phyloP scores from a whole-genome alignment of 2,888 invertebrate species.

The Scaptomyza parva region DNA sequence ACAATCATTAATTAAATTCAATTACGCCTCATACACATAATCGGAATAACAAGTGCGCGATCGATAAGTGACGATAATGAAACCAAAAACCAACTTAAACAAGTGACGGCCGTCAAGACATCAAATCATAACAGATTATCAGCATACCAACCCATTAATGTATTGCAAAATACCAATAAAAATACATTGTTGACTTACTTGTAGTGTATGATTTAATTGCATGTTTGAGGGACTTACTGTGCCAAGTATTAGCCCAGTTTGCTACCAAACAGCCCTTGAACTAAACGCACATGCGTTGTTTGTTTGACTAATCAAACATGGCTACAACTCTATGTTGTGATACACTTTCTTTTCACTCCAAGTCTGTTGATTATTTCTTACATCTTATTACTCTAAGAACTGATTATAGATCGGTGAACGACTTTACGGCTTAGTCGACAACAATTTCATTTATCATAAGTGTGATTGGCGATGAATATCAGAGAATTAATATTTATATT shows the following conservation, averaged over 20 bases:
- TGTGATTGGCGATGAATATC: not conserved
- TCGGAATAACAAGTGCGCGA: conserved; percentile 39
- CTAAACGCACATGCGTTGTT: conserved; percentile 8
- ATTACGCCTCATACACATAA: conserved; percentile 57
- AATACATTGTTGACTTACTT: not conserved
- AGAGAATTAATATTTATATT: no score
- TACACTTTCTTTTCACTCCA: conserved; percentile 14
- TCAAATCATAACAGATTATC: conserved; percentile 56
- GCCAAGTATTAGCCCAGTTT: conserved; percentile 7
- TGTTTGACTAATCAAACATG: conserved; percentile 37
- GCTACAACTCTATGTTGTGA: conserved; percentile 24
- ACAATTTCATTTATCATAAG: not conserved
- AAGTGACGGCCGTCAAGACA: conserved; percentile 2
- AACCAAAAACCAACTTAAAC: conserved; percentile 18
- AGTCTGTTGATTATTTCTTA: conserved; percentile 6
- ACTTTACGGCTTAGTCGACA: not conserved
- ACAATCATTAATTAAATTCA: conserved; percentile 64
- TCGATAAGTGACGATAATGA: conserved; percentile 45
- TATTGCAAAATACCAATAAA: not conserved
- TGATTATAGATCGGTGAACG: conserved; percentile 1
- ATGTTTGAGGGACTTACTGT: conserved; percentile 8
- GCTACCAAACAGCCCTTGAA: conserved; percentile 17
- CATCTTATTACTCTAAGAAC: not conserved
- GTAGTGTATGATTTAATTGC: conserved; percentile 16
- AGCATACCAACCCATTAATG: conserved; percentile 12